phyloP scores from a whole-genome alignment of 2,113 vertebrate genomes.

The Uria lomvia region DNA sequence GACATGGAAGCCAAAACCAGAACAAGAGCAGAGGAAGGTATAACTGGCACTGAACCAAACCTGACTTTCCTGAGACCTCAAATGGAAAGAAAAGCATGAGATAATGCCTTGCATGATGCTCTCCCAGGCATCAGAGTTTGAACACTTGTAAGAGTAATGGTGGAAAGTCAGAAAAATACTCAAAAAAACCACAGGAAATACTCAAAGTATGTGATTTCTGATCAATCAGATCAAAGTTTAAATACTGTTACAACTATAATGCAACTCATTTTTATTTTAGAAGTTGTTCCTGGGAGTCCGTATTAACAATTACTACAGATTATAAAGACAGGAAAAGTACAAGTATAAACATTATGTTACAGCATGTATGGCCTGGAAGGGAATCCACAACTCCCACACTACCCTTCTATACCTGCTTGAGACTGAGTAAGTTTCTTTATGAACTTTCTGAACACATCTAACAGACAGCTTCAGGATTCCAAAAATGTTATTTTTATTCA shows the following conservation, averaged over 20 bases:
- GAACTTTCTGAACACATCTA: background rate
- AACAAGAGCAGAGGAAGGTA: background rate
- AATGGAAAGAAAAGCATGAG: background rate
- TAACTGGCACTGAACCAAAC: background rate
- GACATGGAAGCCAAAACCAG: background rate
- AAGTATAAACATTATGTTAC: background rate
- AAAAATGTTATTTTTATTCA: background rate
- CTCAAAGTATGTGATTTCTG: background rate
- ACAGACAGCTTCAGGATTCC: background rate
- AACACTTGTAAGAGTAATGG: rapidly evolving
- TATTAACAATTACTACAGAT: background rate
- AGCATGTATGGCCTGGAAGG: background rate
- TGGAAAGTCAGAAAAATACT: background rate
- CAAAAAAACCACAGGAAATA: background rate
- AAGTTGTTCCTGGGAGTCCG: background rate
- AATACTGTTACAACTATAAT: background rate
- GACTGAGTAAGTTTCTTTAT: background rate
- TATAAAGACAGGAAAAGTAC: background rate
- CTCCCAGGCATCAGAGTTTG: background rate
- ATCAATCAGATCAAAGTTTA: background rate
- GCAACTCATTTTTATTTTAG: background rate
- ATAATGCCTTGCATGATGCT: background rate
- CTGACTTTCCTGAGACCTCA: background rate
- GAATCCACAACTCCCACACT: background rate
- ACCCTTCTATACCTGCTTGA: background rate